These are phyloP conservation scores for Cephalopachus bancanus DNA, from an alignment of 2,797 vertebrate species.

Conservation along the genomic window DNA sequence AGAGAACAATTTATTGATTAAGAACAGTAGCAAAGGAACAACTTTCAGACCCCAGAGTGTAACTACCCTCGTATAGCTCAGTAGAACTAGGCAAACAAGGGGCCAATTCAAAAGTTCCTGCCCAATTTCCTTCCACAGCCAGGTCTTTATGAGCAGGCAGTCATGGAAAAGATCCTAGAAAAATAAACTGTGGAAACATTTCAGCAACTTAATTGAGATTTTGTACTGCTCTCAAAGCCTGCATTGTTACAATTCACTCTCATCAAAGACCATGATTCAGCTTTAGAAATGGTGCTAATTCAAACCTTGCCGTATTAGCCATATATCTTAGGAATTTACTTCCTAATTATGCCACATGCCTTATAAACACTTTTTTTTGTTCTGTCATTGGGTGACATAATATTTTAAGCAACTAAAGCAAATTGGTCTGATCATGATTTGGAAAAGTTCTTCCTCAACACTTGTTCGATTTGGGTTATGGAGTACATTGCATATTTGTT, in stretches of 20 bases:
- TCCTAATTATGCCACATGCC: slow-evolving; percentile 44
- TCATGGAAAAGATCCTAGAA: slow-evolving; percentile 90
- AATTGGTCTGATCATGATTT: slow-evolving; percentile 64
- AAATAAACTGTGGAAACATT: slow-evolving; percentile 90
- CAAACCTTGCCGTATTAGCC: slow-evolving; percentile 72
- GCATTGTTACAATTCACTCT: slow-evolving; percentile 80
- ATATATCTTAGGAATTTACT: slow-evolving; percentile 70
- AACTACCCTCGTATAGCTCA: slow-evolving; percentile 51
- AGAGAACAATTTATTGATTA: slow-evolving; percentile 64
- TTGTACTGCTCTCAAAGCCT: slow-evolving; percentile 85
- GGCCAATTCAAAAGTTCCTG: slow-evolving; percentile 86
- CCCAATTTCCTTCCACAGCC: slow-evolving; percentile 86
- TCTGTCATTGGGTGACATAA: slow-evolving; percentile 37
- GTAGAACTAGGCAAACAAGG: slow-evolving; percentile 84
- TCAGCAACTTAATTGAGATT: slow-evolving; percentile 87
- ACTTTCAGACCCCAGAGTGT: slow-evolving; percentile 55
- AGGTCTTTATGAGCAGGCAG: slow-evolving; percentile 86
- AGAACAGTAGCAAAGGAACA: slow-evolving; percentile 55
- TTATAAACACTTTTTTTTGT: slow-evolving; percentile 80
- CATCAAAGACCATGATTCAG: slow-evolving; percentile 80
- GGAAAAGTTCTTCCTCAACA: slow-evolving; percentile 65
- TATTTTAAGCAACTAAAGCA: slow-evolving; percentile 69
- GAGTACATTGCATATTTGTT: slow-evolving; percentile 23
- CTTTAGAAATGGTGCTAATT: slow-evolving; percentile 75
- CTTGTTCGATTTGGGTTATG: background rate